Evolutionary conservation across 2,888 invertebrate genomes (phyloP).

Genomic region (Pedicia rivosa): DNA sequence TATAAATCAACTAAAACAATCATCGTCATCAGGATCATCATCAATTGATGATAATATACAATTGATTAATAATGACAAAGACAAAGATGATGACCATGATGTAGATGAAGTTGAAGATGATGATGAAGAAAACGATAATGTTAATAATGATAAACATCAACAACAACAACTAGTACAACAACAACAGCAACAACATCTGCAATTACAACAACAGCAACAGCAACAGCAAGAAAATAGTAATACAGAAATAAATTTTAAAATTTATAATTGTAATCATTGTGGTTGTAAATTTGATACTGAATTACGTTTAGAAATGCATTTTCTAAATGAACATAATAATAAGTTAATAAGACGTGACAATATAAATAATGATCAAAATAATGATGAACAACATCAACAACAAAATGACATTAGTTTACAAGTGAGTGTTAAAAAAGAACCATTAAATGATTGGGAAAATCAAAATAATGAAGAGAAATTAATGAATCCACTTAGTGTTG

Average conservation of each 20-base stretch:
- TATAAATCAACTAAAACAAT: not conserved
- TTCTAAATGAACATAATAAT: not conserved
- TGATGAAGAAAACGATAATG: constrained; percentile 1
- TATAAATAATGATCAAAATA: not conserved
- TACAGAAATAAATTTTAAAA: not conserved
- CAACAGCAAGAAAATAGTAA: not conserved
- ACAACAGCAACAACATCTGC: too few species aligned
- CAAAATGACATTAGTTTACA: not conserved
- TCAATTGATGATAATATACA: too few species aligned
- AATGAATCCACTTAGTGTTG: not conserved
- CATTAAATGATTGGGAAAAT: too few species aligned
- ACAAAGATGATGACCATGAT: constrained; percentile 4
- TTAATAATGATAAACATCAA: not conserved
- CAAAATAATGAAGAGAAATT: not conserved
- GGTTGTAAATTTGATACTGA: not conserved
- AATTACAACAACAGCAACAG: too few species aligned
- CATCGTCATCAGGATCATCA: not conserved
- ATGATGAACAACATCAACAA: not conserved
- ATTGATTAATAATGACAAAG: constrained; percentile 6
- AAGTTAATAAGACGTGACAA: not conserved
- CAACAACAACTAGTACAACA: too few species aligned
- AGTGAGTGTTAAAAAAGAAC: not conserved
- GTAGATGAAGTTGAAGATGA: not conserved
- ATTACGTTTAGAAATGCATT: not conserved
- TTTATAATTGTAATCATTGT: not conserved